Base-by-base conservation (phyloP, 1,140 invertebrate species). In the Ceratosolen fusciceps region DNA sequence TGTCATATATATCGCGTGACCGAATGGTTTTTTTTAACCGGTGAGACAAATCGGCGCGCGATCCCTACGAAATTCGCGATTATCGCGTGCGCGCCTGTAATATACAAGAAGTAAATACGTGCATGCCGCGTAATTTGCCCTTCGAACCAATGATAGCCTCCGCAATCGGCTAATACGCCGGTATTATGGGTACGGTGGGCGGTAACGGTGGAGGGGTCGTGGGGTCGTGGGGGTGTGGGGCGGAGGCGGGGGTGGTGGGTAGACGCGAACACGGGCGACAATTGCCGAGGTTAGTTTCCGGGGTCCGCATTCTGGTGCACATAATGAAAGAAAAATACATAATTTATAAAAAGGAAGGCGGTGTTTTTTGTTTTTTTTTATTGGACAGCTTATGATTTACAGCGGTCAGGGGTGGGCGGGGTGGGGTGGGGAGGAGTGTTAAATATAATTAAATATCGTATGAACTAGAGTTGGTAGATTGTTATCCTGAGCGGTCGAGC, bases 401-500 rank as follows among this genome's bases (percentile, higher is more conserved):
- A 67, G 31, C 8, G n/a, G 8, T 8, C 21, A 54, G 8, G 52
- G 8, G 5, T 54, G 52, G 8, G 14, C 5, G n/a, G 5, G 14
- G 8, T 21, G 9, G 37, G 10, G n/a, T n/a, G 1, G 1, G 34
- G 3, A 29, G 14, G 37, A 67, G 65, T n/a, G n/a, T 39, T 43
- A n/a, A 39, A 43, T 24, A 9, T 43, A 3, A 29, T 67, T 67
- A 67, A 67, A 67, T 62, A 62, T 31, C 58, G 31, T 62, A 62
- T 34, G 19, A 0, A n/a, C 12, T 62, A 62, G 58, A n/a, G 54
- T 5, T 24, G 21, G 60, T 31, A 9, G 14, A 26, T 16, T 43
- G 77, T 16, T 8, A n/a, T 52, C 19, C 12, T 19, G 10, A 85
- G 58, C 87, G 85, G 82, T 87, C 81, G 29, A n/a, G 43, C 1